Percentiles rank a stretch among this genome's conserved stretches.
Conservation (phyloP, 2,113 vertebrate species). For the Pygoscelis antarcticus region DNA sequence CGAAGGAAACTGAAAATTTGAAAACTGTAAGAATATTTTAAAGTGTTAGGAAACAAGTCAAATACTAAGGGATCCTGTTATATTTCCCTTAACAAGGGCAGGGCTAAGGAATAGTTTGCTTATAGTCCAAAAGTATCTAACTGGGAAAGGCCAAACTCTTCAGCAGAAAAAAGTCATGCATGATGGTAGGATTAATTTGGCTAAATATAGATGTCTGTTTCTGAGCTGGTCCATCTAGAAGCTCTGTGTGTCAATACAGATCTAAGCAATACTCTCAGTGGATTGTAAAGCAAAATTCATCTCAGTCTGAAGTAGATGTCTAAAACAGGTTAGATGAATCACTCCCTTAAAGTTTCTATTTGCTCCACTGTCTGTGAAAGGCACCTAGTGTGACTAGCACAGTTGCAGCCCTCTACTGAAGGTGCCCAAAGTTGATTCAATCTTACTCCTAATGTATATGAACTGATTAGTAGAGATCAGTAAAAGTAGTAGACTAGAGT, state of each 20-base stretch:
- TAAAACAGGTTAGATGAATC: slow-evolving; percentile 50
- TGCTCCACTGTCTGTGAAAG: slow-evolving; percentile 25
- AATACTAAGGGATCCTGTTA: not conserved
- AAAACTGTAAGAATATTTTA: not conserved
- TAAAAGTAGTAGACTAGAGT: not conserved
- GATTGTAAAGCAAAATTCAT: slow-evolving; percentile 30
- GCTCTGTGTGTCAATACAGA: slow-evolving; percentile 1
- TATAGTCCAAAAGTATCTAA: not conserved
- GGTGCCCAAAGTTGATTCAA: not conserved
- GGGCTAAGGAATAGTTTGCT: not conserved
- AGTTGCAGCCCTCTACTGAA: not conserved
- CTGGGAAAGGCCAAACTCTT: not conserved
- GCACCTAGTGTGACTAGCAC: not conserved
- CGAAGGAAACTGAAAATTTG: not conserved
- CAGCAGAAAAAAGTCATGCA: not conserved
- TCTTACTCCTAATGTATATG: not conserved
- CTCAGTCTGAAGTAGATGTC: slow-evolving; percentile 38
- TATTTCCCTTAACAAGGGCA: not conserved
- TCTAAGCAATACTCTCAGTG: slow-evolving; percentile 1
- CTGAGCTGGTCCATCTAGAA: not conserved
- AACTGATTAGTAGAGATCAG: not conserved
- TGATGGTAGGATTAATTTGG: not conserved
- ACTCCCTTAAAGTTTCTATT: slow-evolving; percentile 32
- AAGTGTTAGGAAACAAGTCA: not conserved
- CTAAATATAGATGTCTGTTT: not conserved